phyloP scores from a whole-genome alignment of 2,888 invertebrate species.

The Alloplasta piceator region DNA sequence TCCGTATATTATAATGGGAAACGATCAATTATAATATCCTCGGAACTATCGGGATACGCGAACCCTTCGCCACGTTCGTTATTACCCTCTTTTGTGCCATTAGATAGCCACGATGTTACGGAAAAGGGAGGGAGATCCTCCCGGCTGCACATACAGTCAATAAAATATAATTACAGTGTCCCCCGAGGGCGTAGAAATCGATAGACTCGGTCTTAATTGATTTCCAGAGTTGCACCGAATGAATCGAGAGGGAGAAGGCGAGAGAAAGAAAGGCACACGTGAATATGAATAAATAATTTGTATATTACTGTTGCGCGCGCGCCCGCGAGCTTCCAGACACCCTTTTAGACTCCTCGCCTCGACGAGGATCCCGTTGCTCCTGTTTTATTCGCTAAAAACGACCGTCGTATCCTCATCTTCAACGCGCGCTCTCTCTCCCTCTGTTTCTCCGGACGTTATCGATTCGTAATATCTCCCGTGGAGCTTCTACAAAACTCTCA shows the following conservation, averaged over 20 bases:
- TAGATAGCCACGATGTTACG: constrained; percentile 25
- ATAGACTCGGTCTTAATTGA: constrained; percentile 65
- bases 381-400: constrained; percentile 62
- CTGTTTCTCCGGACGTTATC: constrained; percentile 49
- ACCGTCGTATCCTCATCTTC: constrained; percentile 26
- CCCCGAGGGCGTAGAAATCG: constrained; percentile 61
- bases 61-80: constrained; percentile 51
- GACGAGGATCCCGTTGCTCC: constrained; percentile 57
- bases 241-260: constrained; percentile 36
- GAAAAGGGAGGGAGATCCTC: constrained; percentile 41
- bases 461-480: constrained; percentile 56
- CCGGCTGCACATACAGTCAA: constrained; percentile 54
- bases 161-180: constrained; percentile 66
- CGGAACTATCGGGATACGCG: neutral
- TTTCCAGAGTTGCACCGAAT: constrained; percentile 54
- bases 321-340: constrained; percentile 37
- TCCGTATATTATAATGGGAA: constrained; percentile 50
- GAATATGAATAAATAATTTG: constrained; percentile 65
- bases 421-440: constrained; percentile 18
- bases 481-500: constrained; percentile 17
- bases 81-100: constrained; percentile 37
- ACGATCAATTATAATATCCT: constrained; percentile 50
- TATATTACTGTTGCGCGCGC: constrained; percentile 31
- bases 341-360: constrained; percentile 25
- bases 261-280: constrained; percentile 10